These are phyloP conservation scores for Mercenaria mercenaria DNA, from an alignment of 1,140 invertebrate species.

Conservation along the genomic window DNA sequence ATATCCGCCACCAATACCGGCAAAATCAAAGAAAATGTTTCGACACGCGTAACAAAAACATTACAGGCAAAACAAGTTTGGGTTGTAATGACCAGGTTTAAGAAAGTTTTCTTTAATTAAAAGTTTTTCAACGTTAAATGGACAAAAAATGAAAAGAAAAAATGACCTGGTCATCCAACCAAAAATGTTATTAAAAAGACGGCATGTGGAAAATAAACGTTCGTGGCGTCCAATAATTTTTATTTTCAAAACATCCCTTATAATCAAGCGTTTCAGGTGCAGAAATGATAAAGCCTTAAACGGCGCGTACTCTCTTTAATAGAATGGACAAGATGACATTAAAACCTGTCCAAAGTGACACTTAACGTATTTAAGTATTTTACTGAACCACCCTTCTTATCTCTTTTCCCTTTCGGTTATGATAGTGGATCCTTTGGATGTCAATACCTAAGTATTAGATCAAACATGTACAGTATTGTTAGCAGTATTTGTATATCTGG, in stretches of 20 bases:
- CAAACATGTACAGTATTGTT: constrained; percentile 14
- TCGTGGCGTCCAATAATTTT: too few species aligned
- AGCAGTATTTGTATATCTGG: constrained; percentile 5
- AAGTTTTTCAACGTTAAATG: too few species aligned
- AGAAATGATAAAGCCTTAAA: background rate
- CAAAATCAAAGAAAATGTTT: background rate
- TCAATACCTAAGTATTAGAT: background rate
- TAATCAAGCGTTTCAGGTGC: background rate
- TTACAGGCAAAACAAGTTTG: background rate
- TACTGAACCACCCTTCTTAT: background rate
- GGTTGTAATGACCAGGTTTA: background rate
- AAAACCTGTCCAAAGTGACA: background rate
- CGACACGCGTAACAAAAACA: background rate
- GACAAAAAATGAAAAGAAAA: background rate
- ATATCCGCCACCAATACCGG: background rate
- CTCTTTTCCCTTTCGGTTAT: background rate
- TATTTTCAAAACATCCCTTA: background rate
- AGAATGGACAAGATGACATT: background rate
- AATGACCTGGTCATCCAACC: background rate
- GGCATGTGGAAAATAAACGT: background rate
- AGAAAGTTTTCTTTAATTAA: too few species aligned
- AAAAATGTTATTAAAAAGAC: background rate
- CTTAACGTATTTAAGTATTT: background rate
- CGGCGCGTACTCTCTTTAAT: background rate
- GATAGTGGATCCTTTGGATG: background rate